Percentiles rank a stretch among this genome's conserved stretches.
Evolutionary conservation across 2,797 vertebrate genomes (phyloP).

Genomic region (Melanogrammus aeglefinus): DNA sequence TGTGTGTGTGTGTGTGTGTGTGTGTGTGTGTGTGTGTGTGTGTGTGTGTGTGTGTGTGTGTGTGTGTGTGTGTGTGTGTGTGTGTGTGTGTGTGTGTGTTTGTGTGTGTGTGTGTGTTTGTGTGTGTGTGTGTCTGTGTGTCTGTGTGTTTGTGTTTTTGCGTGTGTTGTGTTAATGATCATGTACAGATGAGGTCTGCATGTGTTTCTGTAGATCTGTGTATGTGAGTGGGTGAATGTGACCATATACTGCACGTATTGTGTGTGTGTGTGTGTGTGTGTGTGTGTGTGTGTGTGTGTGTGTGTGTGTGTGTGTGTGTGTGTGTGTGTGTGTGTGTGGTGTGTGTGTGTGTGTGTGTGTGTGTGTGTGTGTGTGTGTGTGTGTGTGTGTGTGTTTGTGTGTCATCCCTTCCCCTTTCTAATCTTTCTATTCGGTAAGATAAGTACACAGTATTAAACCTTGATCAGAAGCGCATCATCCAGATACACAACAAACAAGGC

Average conservation of each 20-base stretch:
- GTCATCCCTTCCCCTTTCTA: slow-evolving; percentile 12
- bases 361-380: no score
- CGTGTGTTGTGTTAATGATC: neutral
- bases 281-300: neutral
- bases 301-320: neutral
- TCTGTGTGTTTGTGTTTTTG: neutral
- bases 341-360: neutral
- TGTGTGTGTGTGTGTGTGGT: neutral
- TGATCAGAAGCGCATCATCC: slow-evolving; percentile 36
- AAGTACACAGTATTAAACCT: slow-evolving; percentile 35
- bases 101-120: neutral
- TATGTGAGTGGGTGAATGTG: neutral
- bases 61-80: neutral
- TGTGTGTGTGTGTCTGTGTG: neutral
- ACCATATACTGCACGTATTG: neutral
- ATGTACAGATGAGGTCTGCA: neutral
- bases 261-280: neutral
- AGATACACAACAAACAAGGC: slow-evolving; percentile 37
- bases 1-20: neutral
- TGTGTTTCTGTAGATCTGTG: slow-evolving; percentile 5
- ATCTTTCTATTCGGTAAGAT: slow-evolving; percentile 30
- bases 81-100: neutral
- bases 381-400: neutral
- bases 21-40: neutral
- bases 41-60: neutral